Evolutionary conservation across 2,797 vertebrate species (phyloP), one percentile per base, ranked within the genome.

Genomic region (Sebastes dallii): DNA sequence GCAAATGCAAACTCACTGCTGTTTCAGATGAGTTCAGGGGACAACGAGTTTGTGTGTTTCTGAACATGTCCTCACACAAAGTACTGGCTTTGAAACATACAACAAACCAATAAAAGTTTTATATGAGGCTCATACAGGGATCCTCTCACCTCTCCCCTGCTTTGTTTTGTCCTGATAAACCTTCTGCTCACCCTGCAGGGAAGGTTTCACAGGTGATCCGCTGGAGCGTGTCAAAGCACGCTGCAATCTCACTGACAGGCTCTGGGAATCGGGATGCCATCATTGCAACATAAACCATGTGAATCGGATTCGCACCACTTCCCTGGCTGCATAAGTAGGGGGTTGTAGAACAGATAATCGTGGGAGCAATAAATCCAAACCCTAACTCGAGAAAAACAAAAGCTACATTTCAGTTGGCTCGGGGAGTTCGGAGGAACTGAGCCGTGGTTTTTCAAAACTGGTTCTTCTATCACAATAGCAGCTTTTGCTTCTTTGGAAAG

Each of bases 191-290:
- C 84, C 88, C 90, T 81, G 85, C 81, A 90, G 88, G 82, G 52
- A 46, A 80, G 73, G 62, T 72, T 88, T 80, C 54, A 11, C 84
- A 84, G 74, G 81, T 88, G 83, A 87, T 71, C 58, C 6, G 27
- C 66, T 13, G 24, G 65, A 76, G 85, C 90, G 0, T 90, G 90
- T 92, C 81, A 46, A 73, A 83, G 88, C 94, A 86, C 22, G 93
- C 58, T 58, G 24, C 39, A 34, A 6, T 58, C 64, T 69, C 66
- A 39, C 67, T 61, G 76, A 72, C 32, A 64, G 32, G 13, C 70
- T 67, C 34, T 89, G 74, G 66, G 83, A 88, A 90, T 3, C 29
- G 30, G 30, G 72, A 80, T 56, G 72, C 62, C 68, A 39, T 56
- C 60, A 42, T 74, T 61, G 66, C 60, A 6, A 61, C 50, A 84